phyloP scores from a whole-genome alignment of 2,113 vertebrate species.

The Melanocharis versteri region DNA sequence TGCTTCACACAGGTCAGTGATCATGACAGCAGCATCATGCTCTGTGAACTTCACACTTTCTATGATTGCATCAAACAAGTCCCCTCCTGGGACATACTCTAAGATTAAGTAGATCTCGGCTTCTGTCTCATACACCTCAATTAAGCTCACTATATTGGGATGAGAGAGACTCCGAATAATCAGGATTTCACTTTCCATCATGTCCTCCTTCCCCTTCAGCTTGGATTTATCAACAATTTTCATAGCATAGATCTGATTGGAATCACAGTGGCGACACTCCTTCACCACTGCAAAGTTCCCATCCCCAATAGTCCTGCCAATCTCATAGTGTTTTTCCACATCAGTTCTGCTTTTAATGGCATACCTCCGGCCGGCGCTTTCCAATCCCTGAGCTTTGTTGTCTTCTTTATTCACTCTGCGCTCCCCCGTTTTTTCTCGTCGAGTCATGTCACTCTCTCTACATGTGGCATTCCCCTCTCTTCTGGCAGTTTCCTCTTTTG shows the following conservation, averaged over 20 bases:
- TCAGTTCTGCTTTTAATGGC: conserved; percentile 58
- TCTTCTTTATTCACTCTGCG: conserved; percentile 47
- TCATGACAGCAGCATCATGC: conserved; percentile 83
- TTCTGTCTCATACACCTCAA: conserved; percentile 86
- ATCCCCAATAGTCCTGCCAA: conserved; percentile 87
- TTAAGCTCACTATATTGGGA: conserved; percentile 87
- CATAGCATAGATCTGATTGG: conserved; percentile 80
- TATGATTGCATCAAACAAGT: conserved; percentile 94
- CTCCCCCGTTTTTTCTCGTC: conserved; percentile 50
- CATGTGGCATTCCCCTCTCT: background rate
- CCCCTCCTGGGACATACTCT: conserved; percentile 90
- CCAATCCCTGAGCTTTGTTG: conserved; percentile 8
- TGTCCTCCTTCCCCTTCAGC: conserved; percentile 90
- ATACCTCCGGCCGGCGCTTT: conserved; percentile 12
- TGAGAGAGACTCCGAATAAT: conserved; percentile 88
- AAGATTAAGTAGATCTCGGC: conserved; percentile 89
- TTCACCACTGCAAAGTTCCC: conserved; percentile 94
- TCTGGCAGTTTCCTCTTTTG: conserved; percentile 11
- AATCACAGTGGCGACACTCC: conserved; percentile 79
- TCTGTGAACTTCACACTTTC: conserved; percentile 87
- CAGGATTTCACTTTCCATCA: conserved; percentile 93
- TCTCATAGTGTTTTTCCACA: conserved; percentile 83
- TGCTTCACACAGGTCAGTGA: conserved; percentile 86
- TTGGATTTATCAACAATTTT: conserved; percentile 92
- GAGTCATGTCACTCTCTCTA: background rate